Evolutionary conservation across 1,140 invertebrate genomes (phyloP).

Genomic region (Globodera rostochiensis): DNA sequence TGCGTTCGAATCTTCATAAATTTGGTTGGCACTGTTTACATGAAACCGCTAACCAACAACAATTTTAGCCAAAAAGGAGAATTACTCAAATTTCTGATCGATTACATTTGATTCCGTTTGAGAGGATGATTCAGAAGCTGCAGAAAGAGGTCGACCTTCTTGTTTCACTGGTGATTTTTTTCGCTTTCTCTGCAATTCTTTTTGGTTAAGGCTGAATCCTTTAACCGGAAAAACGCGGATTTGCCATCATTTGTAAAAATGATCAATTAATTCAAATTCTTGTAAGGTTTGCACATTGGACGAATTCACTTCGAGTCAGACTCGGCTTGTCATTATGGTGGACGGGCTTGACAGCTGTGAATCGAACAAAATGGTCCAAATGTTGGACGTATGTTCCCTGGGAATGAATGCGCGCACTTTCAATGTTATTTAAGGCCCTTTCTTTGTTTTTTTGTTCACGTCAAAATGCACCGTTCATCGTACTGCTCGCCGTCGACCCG

Average conservation of each 20-base stretch:
- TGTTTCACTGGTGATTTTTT: constrained; percentile 75
- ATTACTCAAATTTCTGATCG: constrained; percentile 54
- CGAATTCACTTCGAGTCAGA: constrained; percentile 61
- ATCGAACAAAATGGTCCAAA: constrained; percentile 85
- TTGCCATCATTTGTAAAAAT: neutral
- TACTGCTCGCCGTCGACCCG: constrained; percentile 63
- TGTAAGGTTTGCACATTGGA: constrained; percentile 46
- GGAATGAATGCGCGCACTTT: neutral
- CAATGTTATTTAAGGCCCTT: constrained; percentile 81
- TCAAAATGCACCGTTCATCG: constrained; percentile 63
- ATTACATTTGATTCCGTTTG: constrained; percentile 60
- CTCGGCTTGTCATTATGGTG: constrained; percentile 79
- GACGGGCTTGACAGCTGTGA: constrained; percentile 97
- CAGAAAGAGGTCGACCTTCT: constrained; percentile 83
- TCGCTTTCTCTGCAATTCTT: too few relatives aligned
- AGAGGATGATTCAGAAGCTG: constrained; percentile 71
- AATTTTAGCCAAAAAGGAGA: constrained; percentile 67
- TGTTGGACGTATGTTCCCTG: constrained; percentile 76
- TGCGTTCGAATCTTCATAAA: constrained; percentile 25
- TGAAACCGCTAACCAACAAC: constrained; percentile 71
- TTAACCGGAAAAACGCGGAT: too few relatives aligned
- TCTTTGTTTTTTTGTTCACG: constrained; percentile 79
- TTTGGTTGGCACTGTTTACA: constrained; percentile 8
- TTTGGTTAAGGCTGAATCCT: too few relatives aligned
- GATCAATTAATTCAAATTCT: neutral